Conservation (phyloP, 2,113 vertebrate species). For the Heterotis niloticus region DNA sequence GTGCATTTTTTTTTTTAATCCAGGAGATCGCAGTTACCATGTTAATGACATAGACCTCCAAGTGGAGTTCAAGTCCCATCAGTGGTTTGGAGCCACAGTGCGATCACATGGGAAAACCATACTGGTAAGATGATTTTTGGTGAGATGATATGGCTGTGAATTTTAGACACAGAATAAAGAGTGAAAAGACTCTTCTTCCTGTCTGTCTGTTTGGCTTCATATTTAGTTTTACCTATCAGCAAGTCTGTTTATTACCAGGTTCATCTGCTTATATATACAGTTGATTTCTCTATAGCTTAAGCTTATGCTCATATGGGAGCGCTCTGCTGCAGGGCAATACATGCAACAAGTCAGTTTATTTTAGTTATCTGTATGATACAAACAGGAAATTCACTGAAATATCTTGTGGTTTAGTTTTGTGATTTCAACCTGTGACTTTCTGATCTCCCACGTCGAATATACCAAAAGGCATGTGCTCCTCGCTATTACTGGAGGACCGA, state of each 20-base stretch:
- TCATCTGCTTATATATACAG: neutral
- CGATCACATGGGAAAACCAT: slow-evolving; percentile 78
- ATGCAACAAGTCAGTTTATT: no score
- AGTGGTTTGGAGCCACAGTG: slow-evolving; percentile 89
- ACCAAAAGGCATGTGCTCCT: slow-evolving; percentile 77
- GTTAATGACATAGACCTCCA: slow-evolving; percentile 54
- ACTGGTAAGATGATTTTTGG: slow-evolving; percentile 71
- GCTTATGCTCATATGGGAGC: neutral
- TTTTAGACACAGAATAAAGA: neutral
- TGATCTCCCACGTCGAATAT: neutral
- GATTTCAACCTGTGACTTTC: neutral
- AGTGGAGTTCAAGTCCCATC: slow-evolving; percentile 80
- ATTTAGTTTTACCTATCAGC: neutral
- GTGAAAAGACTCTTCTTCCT: neutral
- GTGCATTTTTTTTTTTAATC: slow-evolving; percentile 14
- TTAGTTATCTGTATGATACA: no score
- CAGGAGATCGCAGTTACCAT: slow-evolving; percentile 54
- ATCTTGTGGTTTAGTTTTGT: no score
- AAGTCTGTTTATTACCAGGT: neutral
- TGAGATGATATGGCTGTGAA: neutral
- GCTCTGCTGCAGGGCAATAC: no score
- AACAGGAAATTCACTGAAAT: no score
- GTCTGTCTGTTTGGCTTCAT: neutral
- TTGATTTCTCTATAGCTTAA: neutral
- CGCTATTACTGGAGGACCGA: slow-evolving; percentile 79